These are phyloP conservation scores for Drosophila ustulata DNA, from an alignment of 2,888 invertebrate genomes.

Conservation along the genomic window DNA sequence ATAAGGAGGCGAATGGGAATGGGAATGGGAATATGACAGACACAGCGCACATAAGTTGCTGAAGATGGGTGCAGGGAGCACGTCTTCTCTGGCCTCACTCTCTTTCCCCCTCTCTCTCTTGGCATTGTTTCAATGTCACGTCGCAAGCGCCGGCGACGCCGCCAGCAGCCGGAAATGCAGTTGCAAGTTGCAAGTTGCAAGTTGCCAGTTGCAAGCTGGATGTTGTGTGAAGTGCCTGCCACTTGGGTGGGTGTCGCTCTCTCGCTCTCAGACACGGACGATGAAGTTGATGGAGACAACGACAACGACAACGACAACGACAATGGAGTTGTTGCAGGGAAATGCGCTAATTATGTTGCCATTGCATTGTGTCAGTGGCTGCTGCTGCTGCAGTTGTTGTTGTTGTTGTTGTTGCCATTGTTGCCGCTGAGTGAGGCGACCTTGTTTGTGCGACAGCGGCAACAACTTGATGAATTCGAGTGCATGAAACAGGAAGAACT, in stretches of 20 bases:
- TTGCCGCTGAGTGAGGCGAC: constrained; percentile 37
- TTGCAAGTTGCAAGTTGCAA: constrained; percentile 37
- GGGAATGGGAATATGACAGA: constrained; percentile 35
- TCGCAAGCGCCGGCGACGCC: constrained; percentile 29
- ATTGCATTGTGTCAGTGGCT: constrained; percentile 35
- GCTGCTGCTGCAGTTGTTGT: too few relatives aligned
- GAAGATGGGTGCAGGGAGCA: constrained; percentile 5
- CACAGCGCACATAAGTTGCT: constrained; percentile 31
- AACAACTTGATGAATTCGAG: constrained; percentile 37
- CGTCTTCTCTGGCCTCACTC: constrained; percentile 12
- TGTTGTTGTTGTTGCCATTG: constrained; percentile 38
- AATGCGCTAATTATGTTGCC: constrained; percentile 76
- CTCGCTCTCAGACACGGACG: constrained; percentile 35
- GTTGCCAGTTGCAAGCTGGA: constrained; percentile 33
- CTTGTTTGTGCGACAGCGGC: constrained; percentile 39
- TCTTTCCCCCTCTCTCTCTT: constrained; percentile 11
- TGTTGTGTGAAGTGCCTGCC: constrained; percentile 57
- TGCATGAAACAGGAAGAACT: constrained; percentile 40
- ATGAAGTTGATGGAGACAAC: constrained; percentile 43
- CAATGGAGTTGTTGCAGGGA: constrained; percentile 39
- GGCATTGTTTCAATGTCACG: constrained; percentile 78
- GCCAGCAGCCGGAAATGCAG: constrained; percentile 53
- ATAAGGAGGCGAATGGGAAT: constrained; percentile 15
- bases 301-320: constrained; percentile 20
- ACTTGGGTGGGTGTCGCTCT: constrained; percentile 39